A percentile compares a stretch with the other conserved stretches of the same genome.
Evolutionary conservation across 2,797 vertebrate species (phyloP).

Genomic region (Valencia hispanica): DNA sequence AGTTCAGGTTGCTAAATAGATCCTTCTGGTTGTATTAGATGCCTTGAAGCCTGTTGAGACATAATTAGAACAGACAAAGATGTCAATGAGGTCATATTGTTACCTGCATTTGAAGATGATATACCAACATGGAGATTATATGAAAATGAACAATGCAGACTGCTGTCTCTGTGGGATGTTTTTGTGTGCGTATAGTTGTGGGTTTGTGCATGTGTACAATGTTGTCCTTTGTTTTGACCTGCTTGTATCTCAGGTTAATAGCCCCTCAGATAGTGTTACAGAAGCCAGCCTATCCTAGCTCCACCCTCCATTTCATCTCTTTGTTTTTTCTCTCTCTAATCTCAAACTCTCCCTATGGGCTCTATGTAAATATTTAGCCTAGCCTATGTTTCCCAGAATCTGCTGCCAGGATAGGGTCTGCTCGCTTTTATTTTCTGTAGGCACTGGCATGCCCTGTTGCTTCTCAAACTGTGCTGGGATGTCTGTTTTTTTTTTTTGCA

Average conservation of each 20-base stretch:
- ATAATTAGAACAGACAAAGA: conserved; percentile 26
- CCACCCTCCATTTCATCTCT: conserved; percentile 21
- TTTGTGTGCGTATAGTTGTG: conserved; percentile 31
- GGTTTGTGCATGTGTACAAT: conserved; percentile 37
- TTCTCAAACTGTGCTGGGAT: conserved; percentile 19
- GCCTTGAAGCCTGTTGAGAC: conserved; percentile 15
- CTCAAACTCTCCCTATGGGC: conserved; percentile 53
- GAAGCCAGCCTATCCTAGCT: conserved; percentile 20
- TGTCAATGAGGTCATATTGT: conserved; percentile 41
- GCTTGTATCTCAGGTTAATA: conserved; percentile 66
- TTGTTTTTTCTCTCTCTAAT: conserved; percentile 56
- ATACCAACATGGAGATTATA: conserved; percentile 54
- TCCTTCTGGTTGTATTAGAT: conserved; percentile 22
- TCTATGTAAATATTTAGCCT: conserved; percentile 68
- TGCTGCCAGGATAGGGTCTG: conserved; percentile 40
- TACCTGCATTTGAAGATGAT: conserved; percentile 55
- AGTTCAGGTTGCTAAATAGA: conserved; percentile 31
- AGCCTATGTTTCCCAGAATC: conserved; percentile 53
- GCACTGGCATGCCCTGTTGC: conserved; percentile 18
- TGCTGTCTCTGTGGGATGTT: conserved; percentile 51
- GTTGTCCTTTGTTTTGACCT: conserved; percentile 63
- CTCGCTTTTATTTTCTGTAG: conserved; percentile 30
- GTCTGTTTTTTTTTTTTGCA: conserved; percentile 7
- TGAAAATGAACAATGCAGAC: conserved; percentile 51
- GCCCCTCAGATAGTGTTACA: conserved; percentile 71